Base-by-base conservation (phyloP, 2,113 vertebrate genomes). In the Leptocoma aspasia region DNA sequence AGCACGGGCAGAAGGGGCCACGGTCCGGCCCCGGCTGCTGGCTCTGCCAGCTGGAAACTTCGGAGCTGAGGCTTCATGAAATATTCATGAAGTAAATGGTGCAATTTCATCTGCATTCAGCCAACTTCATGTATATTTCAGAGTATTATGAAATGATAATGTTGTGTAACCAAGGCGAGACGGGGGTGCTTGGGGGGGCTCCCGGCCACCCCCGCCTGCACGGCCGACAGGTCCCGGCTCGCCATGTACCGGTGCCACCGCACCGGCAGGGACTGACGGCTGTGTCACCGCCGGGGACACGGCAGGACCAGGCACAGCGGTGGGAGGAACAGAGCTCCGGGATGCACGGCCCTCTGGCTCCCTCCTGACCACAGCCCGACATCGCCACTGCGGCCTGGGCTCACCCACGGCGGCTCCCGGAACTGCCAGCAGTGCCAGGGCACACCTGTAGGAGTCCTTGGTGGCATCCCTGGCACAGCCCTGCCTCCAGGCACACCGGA, bases 61-160 rank as follows among this genome's bases (percentile, higher is more conserved):
- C 37, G 85, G 95, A 96, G 97, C 80, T 68, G 73, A 98, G 97
- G 92, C 96, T 92, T 89, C 97, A 98, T 98, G 97, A 98, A 98
- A 98, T 98, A 98, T 98, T 98, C 97, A 98, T 98, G 97, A 97
- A 94, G 97, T 97, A 98, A 98, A 98, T 98, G 98, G 97, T 98
- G 98, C 98, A 98, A 97, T 97, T 98, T 97, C 97, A 98, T 98
- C 98, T 97, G 98, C 98, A 98, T 98, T 92, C 98, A 97, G 98
- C 97, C 97, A 97, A 97, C 97, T 98, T 97, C 98, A 98, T 98
- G 97, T 97, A 98, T 98, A 98, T 98, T 98, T 98, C 98, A 98
- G 97, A 93, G 90, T 97, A 97, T 98, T 97, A 98, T 97, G 98
- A 97, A 97, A 98, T 96, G 97, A 96, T 97, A 96, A 97, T 97